phyloP scores from a whole-genome alignment of 2,888 invertebrate genomes.

The Melipona bicolor region DNA sequence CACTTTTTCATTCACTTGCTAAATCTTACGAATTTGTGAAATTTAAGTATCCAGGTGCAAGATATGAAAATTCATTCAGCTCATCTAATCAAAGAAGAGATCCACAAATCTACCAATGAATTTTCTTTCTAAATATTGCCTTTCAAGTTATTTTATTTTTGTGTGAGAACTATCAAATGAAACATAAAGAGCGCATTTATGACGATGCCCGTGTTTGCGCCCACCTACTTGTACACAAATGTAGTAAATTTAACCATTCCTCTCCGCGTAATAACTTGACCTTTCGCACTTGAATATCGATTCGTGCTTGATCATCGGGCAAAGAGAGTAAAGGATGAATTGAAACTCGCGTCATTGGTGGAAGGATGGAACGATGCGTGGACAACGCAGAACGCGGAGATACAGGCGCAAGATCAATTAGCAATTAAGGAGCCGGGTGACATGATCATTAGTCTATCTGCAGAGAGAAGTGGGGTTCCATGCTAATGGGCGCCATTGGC shows the following conservation, averaged over 20 bases:
- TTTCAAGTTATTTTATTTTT: neutral
- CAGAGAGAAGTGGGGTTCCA: conserved; percentile 42
- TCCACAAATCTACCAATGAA: neutral
- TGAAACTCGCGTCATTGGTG: neutral
- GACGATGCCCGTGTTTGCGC: neutral
- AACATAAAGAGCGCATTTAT: neutral
- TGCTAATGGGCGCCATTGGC: conserved; percentile 65
- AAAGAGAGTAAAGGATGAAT: neutral
- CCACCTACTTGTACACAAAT: neutral
- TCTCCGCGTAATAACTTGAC: neutral
- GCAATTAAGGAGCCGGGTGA: conserved; percentile 77
- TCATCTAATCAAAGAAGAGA: neutral
- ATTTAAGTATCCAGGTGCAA: neutral
- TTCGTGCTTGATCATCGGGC: neutral
- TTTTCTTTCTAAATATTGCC: neutral
- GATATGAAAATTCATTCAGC: neutral
- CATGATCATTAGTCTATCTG: conserved; percentile 76
- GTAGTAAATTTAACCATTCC: neutral
- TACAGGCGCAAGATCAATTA: conserved; percentile 77
- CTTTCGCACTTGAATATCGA: neutral
- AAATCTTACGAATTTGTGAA: neutral
- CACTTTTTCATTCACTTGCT: neutral
- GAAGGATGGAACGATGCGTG: conserved; percentile 26
- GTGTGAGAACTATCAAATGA: neutral
- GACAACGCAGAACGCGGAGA: conserved; percentile 41